Evolutionary conservation across 2,113 vertebrate species (phyloP).

Genomic region (Eolophus roseicapilla): DNA sequence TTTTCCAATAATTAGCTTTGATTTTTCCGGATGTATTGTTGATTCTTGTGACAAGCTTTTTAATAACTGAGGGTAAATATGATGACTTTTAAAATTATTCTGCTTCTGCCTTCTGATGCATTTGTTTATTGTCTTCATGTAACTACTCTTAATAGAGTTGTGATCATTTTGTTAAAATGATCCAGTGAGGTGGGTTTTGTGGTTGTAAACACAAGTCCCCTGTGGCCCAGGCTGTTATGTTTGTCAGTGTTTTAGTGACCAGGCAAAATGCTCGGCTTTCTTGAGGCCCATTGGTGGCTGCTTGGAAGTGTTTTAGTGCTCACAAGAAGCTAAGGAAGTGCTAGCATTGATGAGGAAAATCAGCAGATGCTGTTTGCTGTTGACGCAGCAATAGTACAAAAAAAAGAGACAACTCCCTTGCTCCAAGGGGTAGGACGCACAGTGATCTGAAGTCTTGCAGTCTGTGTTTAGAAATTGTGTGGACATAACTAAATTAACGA

Average conservation of each 20-base stretch:
- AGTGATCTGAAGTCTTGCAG: not conserved
- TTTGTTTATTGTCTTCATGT: not conserved
- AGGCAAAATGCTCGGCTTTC: not conserved
- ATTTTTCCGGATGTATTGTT: not conserved
- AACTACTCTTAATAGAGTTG: not conserved
- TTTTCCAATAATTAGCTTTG: not conserved
- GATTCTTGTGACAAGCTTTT: not conserved
- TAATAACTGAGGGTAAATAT: not conserved
- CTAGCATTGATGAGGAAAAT: not conserved
- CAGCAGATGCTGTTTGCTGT: not conserved
- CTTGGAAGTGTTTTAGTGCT: not conserved
- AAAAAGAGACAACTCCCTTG: not conserved
- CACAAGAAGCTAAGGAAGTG: not conserved
- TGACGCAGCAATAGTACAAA: not conserved
- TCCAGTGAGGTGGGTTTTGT: not conserved
- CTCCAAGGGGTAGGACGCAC: not conserved
- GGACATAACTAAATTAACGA: not conserved
- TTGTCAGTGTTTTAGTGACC: not conserved
- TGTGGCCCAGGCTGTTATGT: not conserved
- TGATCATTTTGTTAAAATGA: not conserved
- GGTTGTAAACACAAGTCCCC: not conserved
- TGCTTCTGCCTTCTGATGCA: not conserved
- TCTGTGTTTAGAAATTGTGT: not conserved
- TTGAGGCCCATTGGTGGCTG: not conserved
- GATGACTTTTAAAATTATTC: not conserved